Percentiles rank a stretch among this genome's conserved stretches.
Conservation (phyloP, 2,888 invertebrate genomes). For the Ommatoiulus sabulosus region DNA sequence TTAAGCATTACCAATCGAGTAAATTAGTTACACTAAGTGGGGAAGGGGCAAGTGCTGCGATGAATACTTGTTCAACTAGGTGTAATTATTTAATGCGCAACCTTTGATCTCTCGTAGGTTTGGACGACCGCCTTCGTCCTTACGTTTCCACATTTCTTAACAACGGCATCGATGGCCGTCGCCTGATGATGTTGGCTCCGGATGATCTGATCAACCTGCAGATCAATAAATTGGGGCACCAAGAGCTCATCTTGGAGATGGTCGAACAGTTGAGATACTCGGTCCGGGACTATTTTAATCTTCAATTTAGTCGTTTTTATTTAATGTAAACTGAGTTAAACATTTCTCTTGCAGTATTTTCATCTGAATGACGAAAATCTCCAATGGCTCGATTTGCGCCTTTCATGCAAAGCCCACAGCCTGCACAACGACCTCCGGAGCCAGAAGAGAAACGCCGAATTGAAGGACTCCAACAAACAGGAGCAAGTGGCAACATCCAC, state of each 20-base stretch:
- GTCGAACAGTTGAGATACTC: slow-evolving; percentile 90
- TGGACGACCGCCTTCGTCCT: slow-evolving; percentile 81
- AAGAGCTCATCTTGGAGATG: slow-evolving; percentile 92
- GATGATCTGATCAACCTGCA: slow-evolving; percentile 90
- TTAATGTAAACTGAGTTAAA: background rate
- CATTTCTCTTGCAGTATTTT: slow-evolving; percentile 78
- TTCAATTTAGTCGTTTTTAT: background rate
- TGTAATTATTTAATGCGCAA: background rate
- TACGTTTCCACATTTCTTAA: slow-evolving; percentile 85
- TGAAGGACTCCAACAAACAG: slow-evolving; percentile 57
- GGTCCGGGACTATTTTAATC: slow-evolving; percentile 69
- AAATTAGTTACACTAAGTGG: background rate
- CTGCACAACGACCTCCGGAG: slow-evolving; percentile 76
- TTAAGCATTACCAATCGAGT: no score
- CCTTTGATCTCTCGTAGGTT: slow-evolving; percentile 71
- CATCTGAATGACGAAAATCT: slow-evolving; percentile 91
- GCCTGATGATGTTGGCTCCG: slow-evolving; percentile 84
- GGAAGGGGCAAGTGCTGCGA: background rate
- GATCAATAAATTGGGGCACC: slow-evolving; percentile 88
- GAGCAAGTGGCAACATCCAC: slow-evolving; percentile 81
- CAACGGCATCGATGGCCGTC: slow-evolving; percentile 84
- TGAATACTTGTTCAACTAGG: background rate
- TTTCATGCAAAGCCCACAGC: slow-evolving; percentile 85
- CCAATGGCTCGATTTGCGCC: slow-evolving; percentile 85
- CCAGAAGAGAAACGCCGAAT: slow-evolving; percentile 56